Evolutionary conservation across 2,113 vertebrate genomes (phyloP), one percentile per base, ranked within the genome.

Genomic region (Salvelinus namaycush): DNA sequence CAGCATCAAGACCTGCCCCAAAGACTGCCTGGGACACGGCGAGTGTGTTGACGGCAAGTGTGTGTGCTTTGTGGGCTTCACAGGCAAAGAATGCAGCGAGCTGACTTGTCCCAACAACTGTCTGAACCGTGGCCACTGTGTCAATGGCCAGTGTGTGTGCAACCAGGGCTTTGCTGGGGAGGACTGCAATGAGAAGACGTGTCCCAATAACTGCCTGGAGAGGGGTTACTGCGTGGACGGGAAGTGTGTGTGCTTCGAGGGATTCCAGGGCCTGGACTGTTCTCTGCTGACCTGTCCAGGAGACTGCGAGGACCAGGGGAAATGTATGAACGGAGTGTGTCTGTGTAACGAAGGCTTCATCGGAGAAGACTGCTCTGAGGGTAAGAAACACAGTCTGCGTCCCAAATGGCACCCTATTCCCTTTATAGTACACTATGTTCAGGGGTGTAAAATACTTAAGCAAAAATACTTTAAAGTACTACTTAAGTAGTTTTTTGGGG

Each of bases 21-120:
- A 90, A 0, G 92, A 97, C 9, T 99, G 97, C 82, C 83, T 94
- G 82, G 77, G 49, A 0, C 94, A 0, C 0, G 97, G 97, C 0
- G 92, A 90, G 5, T 99, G 97, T 0, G 87, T 95, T 12, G 93
- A 97, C 0, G 97, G 97, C 1, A 87, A 95, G 83, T 99, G 97
- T 0, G 69, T 96, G 26, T 99, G 97, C 1, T 73, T 94, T 0
- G 84, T 92, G 0, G 94, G 92, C 0, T 98, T 93, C 84, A 92
- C 75, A 0, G 97, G 97, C 0, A 92, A 93, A 44, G 95, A 97
- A 84, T 99, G 97, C 1, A 72, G 82, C 0, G 92, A 96, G 67
- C 88, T 93, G 83, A 91, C 94, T 0, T 99, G 97, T 29, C 96
- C 94, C 0, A 39, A 87, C 0, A 90, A 98, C 82, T 99, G 97